Conservation (phyloP, 1,140 invertebrate species). For the Glossosoma conforme region DNA sequence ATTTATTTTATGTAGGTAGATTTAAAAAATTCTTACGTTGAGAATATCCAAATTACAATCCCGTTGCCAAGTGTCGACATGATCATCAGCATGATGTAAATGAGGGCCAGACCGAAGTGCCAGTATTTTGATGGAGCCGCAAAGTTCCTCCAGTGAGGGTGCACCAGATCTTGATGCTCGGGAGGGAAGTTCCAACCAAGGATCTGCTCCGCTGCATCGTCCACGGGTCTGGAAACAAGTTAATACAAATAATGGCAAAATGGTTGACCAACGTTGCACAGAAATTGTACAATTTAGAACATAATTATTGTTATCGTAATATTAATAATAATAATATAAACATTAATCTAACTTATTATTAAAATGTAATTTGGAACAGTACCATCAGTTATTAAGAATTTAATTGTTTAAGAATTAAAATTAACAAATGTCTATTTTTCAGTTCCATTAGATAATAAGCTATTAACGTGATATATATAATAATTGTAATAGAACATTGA, state of each 20-base stretch:
- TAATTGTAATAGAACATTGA: too few species aligned
- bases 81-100: conserved; percentile 65
- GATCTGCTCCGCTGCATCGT: conserved; percentile 43
- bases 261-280: neutral
- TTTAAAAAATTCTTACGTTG: conserved; percentile 61
- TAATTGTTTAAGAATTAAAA: too few species aligned
- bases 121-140: conserved; percentile 63
- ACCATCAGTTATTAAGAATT: too few species aligned
- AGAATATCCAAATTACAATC: conserved; percentile 77
- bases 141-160: conserved; percentile 67
- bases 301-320: neutral
- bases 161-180: conserved; percentile 62
- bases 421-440: too few species aligned
- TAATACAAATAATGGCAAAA: too few species aligned
- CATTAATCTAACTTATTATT: too few species aligned
- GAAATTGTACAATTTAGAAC: neutral
- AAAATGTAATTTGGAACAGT: too few species aligned
- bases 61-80: conserved; percentile 70
- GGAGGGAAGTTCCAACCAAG: conserved; percentile 66
- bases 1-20: too few species aligned
- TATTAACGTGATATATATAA: too few species aligned
- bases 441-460: too few species aligned
- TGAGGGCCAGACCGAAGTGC: conserved; percentile 68
- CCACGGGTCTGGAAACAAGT: conserved; percentile 37
- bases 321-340: neutral